Conservation (phyloP, 2,888 invertebrate species). For the Habroteleia sp. region DNA sequence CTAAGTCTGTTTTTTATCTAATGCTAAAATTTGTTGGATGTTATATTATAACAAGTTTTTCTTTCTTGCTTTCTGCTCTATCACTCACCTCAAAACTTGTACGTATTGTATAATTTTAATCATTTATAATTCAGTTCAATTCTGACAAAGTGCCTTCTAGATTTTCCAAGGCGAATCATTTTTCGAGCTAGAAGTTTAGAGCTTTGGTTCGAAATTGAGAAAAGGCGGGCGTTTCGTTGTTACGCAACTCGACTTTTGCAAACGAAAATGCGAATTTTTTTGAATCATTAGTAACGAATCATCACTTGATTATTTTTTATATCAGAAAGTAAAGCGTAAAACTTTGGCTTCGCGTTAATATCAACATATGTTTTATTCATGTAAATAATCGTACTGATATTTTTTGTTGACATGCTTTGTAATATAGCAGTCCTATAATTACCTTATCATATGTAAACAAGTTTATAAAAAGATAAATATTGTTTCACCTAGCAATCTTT, state of each 20-base stretch:
- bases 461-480: slow-evolving; percentile 1
- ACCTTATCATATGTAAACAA: slow-evolving; percentile 23
- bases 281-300: background rate
- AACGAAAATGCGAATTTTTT: too few relatives aligned
- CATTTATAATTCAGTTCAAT: slow-evolving; percentile 39
- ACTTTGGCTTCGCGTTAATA: slow-evolving; percentile 2
- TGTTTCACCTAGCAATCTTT: slow-evolving; percentile 2
- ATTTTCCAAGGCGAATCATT: too few relatives aligned
- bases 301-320: slow-evolving; percentile 2
- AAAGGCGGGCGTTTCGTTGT: too few relatives aligned
- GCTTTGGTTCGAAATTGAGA: too few relatives aligned
- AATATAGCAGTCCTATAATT: slow-evolving; percentile 45
- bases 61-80: slow-evolving; percentile 63
- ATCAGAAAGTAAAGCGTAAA: slow-evolving; percentile 1
- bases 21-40: slow-evolving; percentile 8
- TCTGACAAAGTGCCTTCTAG: too few relatives aligned
- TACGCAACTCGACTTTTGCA: too few relatives aligned
- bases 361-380: slow-evolving; percentile 9
- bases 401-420: slow-evolving; percentile 39
- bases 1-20: too few relatives aligned
- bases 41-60: slow-evolving; percentile 61
- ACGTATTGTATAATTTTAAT: slow-evolving; percentile 58
- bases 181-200: too few relatives aligned
- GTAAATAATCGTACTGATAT: slow-evolving; percentile 3
- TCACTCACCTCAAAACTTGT: slow-evolving; percentile 61